Evolutionary conservation across 1,140 invertebrate genomes (phyloP).

Genomic region (Platyura marginata): DNA sequence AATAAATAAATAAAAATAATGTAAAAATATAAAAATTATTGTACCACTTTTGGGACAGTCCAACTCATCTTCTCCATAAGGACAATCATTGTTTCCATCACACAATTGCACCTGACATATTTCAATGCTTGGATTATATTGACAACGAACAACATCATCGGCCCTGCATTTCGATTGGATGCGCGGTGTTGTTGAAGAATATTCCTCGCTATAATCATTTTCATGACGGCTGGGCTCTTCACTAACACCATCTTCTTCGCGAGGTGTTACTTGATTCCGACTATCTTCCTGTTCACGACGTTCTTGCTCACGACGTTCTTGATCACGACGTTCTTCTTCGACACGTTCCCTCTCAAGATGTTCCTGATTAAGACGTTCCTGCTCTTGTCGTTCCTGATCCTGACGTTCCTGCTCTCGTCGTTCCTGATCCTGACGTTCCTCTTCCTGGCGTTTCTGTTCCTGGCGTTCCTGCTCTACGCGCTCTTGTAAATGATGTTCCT

Average conservation of each 20-base stretch:
- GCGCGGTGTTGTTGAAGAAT: neutral
- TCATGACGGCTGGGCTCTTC: neutral
- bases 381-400: too few relatives aligned
- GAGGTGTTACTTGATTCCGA: neutral
- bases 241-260: too few relatives aligned
- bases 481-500: too few relatives aligned
- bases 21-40: neutral
- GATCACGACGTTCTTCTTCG: neutral
- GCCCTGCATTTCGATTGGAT: conserved; percentile 22
- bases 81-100: conserved; percentile 35
- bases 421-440: too few relatives aligned
- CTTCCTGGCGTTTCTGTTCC: too few relatives aligned
- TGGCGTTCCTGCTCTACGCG: too few relatives aligned
- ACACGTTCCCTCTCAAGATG: neutral
- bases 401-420: too few relatives aligned
- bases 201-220: neutral
- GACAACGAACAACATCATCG: conserved; percentile 31
- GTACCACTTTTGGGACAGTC: conserved; percentile 14
- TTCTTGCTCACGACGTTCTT: neutral
- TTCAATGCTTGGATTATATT: conserved; percentile 9
- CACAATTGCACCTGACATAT: conserved; percentile 34
- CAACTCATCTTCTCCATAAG: conserved; percentile 32
- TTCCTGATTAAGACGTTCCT: conserved; percentile 1
- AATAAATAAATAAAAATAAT: too few relatives aligned
- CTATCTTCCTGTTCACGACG: neutral